Evolutionary conservation across 2,113 vertebrate genomes (phyloP).

Genomic region (Orcinus orca): DNA sequence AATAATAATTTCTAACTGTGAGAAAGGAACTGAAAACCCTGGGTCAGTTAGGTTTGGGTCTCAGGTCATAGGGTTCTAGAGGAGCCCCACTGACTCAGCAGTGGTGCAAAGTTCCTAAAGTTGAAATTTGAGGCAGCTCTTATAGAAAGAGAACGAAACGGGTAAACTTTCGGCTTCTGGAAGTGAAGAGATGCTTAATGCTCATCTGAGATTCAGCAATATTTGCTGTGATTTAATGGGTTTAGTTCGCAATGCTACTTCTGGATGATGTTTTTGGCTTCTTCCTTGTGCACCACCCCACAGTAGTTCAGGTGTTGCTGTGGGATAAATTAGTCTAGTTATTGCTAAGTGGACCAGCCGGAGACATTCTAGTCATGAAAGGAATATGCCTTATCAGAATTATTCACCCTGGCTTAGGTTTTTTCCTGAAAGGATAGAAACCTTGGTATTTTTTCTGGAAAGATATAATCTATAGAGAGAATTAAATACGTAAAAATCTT

Average conservation of each 20-base stretch:
- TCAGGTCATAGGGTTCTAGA: background rate
- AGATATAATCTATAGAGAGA: background rate
- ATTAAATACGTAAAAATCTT: conserved; percentile 34
- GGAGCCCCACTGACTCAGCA: background rate
- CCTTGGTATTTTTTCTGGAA: background rate
- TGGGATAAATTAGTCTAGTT: background rate
- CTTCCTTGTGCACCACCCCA: background rate
- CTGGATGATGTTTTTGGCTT: background rate
- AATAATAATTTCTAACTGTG: conserved; percentile 38
- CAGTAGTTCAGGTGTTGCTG: background rate
- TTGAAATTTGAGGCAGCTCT: background rate
- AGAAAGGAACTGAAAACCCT: background rate
- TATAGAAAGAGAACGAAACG: background rate
- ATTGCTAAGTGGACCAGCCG: background rate
- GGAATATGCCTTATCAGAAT: background rate
- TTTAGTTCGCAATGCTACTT: conserved; percentile 45
- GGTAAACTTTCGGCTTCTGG: background rate
- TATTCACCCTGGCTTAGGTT: background rate
- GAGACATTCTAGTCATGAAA: background rate
- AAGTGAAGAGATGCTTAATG: background rate
- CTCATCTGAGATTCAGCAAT: conserved; percentile 12
- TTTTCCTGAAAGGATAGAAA: background rate
- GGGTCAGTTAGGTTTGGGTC: background rate
- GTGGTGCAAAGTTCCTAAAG: background rate
- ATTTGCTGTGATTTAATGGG: conserved; percentile 15